Conservation (phyloP, 2,888 invertebrate genomes). For the Oligia latruncula region DNA sequence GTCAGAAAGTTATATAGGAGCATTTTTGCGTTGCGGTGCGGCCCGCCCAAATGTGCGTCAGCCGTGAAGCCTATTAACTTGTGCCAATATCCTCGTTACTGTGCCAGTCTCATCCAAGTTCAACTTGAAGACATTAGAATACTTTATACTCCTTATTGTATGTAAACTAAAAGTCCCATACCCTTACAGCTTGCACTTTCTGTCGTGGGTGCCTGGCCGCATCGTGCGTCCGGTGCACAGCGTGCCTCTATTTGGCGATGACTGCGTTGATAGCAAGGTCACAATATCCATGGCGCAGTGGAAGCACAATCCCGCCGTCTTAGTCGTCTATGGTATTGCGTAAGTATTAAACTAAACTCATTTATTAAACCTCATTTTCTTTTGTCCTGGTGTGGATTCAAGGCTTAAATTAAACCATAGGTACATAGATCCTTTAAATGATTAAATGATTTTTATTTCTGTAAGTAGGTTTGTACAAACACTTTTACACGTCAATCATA, state of each 20-base stretch:
- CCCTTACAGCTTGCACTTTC: slow-evolving; percentile 83
- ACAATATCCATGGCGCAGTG: slow-evolving; percentile 91
- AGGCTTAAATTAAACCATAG: not conserved
- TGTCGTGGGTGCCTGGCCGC: slow-evolving; percentile 86
- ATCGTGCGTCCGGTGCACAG: slow-evolving; percentile 86
- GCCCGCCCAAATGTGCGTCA: not conserved
- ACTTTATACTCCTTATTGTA: not conserved
- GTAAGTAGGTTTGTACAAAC: too few relatives aligned
- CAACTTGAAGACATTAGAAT: not conserved
- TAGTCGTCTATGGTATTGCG: slow-evolving; percentile 91
- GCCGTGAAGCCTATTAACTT: not conserved
- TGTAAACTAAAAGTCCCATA: slow-evolving; percentile 10
- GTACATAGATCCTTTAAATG: too few relatives aligned
- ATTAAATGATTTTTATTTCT: too few relatives aligned
- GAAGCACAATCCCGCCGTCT: slow-evolving; percentile 90
- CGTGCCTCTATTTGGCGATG: slow-evolving; percentile 91
- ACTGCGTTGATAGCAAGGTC: slow-evolving; percentile 90
- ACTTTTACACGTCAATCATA: too few relatives aligned
- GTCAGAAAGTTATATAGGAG: not conserved
- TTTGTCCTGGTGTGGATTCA: not conserved
- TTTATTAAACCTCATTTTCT: slow-evolving; percentile 4
- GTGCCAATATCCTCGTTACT: not conserved
- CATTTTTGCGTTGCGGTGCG: not conserved
- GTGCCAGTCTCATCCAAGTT: not conserved
- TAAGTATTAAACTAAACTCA: slow-evolving; percentile 72